phyloP scores from a whole-genome alignment of 2,797 vertebrate species.

The Myotis findleyi region DNA sequence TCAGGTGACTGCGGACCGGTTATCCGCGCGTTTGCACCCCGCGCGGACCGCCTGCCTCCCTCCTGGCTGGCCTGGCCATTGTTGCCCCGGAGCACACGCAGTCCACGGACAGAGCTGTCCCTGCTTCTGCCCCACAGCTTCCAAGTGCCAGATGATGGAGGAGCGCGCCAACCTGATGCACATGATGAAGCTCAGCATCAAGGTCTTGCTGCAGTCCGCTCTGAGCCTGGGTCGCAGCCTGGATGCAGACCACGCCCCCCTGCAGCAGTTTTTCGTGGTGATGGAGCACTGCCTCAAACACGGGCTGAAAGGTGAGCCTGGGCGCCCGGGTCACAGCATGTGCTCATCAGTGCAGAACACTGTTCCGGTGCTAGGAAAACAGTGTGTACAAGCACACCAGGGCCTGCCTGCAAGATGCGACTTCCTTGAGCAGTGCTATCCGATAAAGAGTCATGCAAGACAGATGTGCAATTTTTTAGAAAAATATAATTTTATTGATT shows the following conservation, averaged over 20 bases:
- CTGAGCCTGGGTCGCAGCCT: slow-evolving; percentile 95
- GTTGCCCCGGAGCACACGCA: not conserved
- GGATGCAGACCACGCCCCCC: slow-evolving; percentile 95
- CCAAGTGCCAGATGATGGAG: slow-evolving; percentile 91
- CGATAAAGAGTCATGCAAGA: not conserved
- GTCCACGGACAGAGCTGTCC: not conserved
- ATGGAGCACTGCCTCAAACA: slow-evolving; percentile 99
- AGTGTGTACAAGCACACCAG: not conserved
- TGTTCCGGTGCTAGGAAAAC: not conserved
- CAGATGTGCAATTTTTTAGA: not conserved
- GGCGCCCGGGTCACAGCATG: not conserved
- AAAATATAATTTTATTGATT: not conserved
- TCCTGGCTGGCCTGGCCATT: rapidly evolving
- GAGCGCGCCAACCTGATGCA: slow-evolving; percentile 97
- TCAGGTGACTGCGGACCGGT: not conserved
- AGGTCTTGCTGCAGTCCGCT: slow-evolving; percentile 96
- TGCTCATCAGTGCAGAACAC: not conserved
- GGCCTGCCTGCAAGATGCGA: not conserved
- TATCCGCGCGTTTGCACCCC: not conserved
- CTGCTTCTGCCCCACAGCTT: slow-evolving; percentile 70
- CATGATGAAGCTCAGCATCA: slow-evolving; percentile 98
- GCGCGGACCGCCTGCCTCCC: not conserved
- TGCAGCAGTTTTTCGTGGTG: slow-evolving; percentile 98
- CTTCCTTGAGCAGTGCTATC: not conserved
- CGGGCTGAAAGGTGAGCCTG: slow-evolving; percentile 94